A percentile compares a stretch with the other conserved stretches of the same genome.
phyloP scores from a whole-genome alignment of 2,888 invertebrate genomes.

The Mycalesis mineus region DNA sequence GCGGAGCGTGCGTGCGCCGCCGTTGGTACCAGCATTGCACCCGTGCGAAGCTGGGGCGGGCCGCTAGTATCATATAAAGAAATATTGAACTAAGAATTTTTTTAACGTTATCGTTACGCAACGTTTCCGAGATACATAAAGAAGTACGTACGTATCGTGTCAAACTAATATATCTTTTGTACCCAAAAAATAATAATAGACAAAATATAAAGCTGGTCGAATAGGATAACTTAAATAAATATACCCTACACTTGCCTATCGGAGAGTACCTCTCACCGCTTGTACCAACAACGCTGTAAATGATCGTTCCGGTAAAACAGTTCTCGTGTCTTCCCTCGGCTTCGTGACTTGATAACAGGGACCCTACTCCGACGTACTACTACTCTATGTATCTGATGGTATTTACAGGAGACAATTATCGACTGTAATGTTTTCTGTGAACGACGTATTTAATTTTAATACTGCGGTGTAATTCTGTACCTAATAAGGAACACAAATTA shows the following conservation, averaged over 20 bases:
- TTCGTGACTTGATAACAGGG: constrained; percentile 28
- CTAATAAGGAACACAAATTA: too few species aligned
- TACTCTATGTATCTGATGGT: constrained; percentile 14
- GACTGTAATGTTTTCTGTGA: constrained; percentile 1
- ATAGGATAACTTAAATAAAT: background rate
- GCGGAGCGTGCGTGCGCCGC: too few species aligned
- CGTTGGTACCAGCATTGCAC: too few species aligned
- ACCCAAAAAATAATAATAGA: too few species aligned
- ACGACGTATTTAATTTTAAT: constrained; percentile 7
- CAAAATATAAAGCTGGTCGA: background rate
- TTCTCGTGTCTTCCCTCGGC: constrained; percentile 65
- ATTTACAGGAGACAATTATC: constrained; percentile 12
- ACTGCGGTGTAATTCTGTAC: background rate
- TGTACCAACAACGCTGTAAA: constrained; percentile 30
- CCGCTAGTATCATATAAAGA: too few species aligned
- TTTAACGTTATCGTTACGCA: too few species aligned
- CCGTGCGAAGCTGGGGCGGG: too few species aligned
- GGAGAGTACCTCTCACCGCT: constrained; percentile 22
- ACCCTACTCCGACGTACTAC: constrained; percentile 7
- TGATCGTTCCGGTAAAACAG: constrained; percentile 67
- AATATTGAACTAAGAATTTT: too few species aligned
- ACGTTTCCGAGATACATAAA: too few species aligned
- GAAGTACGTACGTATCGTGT: too few species aligned
- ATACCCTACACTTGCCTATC: constrained; percentile 14
- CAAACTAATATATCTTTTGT: too few species aligned